phyloP scores from a whole-genome alignment of 2,888 invertebrate species.

The Meta bourneti region DNA sequence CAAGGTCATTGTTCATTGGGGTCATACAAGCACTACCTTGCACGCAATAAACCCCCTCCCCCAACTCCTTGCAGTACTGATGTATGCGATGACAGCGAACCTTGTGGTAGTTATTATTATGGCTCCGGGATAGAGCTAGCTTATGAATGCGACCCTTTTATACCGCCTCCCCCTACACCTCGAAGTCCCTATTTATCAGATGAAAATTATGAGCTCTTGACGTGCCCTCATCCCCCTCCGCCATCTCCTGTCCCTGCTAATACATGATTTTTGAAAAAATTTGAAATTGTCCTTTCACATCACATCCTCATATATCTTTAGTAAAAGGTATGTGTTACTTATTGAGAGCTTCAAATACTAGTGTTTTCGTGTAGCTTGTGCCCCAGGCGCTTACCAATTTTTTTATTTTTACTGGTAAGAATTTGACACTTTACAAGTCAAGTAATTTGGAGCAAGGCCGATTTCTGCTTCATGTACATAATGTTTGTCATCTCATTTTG shows the following conservation, averaged over 20 bases:
- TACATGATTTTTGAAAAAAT: conserved; percentile 14
- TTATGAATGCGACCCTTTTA: conserved; percentile 87
- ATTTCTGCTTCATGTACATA: background rate
- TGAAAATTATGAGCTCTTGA: conserved; percentile 78
- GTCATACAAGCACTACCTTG: conserved; percentile 82
- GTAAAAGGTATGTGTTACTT: background rate
- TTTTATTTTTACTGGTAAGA: background rate
- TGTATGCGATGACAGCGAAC: conserved; percentile 87
- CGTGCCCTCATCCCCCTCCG: conserved; percentile 86
- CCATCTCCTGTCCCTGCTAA: conserved; percentile 86
- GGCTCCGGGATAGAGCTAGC: conserved; percentile 82
- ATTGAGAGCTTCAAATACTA: conserved; percentile 29
- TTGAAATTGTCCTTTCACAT: background rate
- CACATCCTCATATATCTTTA: background rate
- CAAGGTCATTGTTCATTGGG: conserved; percentile 58
- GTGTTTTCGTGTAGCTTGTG: background rate
- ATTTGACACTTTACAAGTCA: background rate
- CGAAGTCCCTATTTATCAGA: conserved; percentile 88
- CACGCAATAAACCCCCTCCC: conserved; percentile 87
- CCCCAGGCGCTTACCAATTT: background rate
- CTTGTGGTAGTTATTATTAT: conserved; percentile 78
- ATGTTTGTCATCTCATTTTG: conserved; percentile 5
- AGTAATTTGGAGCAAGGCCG: background rate
- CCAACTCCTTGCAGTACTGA: conserved; percentile 97
- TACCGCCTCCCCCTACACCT: conserved; percentile 89